These are phyloP conservation scores for Tridacna gigas DNA, from an alignment of 2,888 invertebrate genomes.

Conservation along the genomic window DNA sequence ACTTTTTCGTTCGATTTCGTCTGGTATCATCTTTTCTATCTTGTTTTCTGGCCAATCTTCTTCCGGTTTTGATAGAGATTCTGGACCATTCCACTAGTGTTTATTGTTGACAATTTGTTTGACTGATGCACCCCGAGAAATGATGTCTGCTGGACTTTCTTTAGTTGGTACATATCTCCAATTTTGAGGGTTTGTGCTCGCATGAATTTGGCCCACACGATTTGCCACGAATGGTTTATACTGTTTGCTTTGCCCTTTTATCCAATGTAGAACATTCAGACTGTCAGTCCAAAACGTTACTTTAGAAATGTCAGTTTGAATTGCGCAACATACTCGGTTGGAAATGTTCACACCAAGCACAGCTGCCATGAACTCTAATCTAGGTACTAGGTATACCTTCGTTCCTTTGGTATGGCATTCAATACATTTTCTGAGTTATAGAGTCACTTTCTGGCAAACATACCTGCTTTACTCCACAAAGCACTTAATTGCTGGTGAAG, in stretches of 20 bases:
- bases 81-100: too few species aligned
- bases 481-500: neutral
- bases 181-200: neutral
- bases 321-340: neutral
- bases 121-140: neutral
- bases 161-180: neutral
- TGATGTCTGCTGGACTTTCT: neutral
- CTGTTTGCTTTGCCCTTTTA: neutral
- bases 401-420: neutral
- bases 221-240: neutral
- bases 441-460: neutral
- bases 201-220: neutral
- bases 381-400: neutral
- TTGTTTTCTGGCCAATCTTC: too few species aligned
- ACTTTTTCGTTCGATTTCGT: too few species aligned
- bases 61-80: too few species aligned
- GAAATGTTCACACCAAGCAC: neutral
- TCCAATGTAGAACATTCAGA: neutral
- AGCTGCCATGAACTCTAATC: neutral
- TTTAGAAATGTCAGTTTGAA: neutral
- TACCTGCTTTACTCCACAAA: neutral
- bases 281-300: neutral
- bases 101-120: neutral
- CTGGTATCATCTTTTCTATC: too few species aligned
- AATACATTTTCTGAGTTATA: neutral